These are phyloP conservation scores for Incurvaria masculella DNA, from an alignment of 2,888 invertebrate species.

Conservation along the genomic window DNA sequence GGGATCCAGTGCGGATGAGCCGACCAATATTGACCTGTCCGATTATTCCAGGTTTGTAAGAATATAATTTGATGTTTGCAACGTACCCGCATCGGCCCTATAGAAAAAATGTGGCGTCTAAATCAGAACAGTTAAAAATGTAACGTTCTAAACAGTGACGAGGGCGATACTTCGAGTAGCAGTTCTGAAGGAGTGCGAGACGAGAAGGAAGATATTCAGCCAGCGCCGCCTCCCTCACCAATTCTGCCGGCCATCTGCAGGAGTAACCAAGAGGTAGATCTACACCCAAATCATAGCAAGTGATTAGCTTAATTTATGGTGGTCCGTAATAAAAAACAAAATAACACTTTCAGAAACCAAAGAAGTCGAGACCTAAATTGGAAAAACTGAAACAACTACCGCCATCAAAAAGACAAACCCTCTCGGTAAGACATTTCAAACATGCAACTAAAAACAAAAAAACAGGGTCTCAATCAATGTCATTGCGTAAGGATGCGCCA, in stretches of 20 bases:
- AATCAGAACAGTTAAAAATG: too few species aligned
- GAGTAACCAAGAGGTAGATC: constrained; percentile 28
- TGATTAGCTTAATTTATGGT: not conserved
- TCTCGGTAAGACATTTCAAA: constrained; percentile 59
- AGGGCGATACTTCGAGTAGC: constrained; percentile 73
- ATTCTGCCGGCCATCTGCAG: constrained; percentile 48
- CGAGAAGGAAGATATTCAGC: constrained; percentile 39
- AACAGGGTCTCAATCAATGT: too few species aligned
- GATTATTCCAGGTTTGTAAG: constrained; percentile 77
- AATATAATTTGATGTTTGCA: not conserved
- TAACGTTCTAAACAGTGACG: constrained; percentile 58
- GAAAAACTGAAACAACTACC: constrained; percentile 44
- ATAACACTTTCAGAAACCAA: constrained; percentile 36
- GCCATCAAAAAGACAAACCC: constrained; percentile 47
- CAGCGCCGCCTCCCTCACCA: constrained; percentile 71
- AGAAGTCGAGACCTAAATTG: constrained; percentile 34
- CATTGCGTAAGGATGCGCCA: too few species aligned
- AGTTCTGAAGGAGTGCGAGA: constrained; percentile 66
- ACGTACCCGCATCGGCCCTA: not conserved
- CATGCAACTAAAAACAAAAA: too few species aligned
- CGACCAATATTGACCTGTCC: constrained; percentile 79
- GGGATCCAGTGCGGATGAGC: constrained; percentile 87
- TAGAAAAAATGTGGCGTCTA: constrained; percentile 1
- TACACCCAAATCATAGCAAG: not conserved
- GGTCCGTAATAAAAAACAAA: not conserved